A percentile compares a stretch with the other conserved stretches of the same genome.
phyloP scores from a whole-genome alignment of 2,888 invertebrate genomes.

The Slavum lentiscoides region DNA sequence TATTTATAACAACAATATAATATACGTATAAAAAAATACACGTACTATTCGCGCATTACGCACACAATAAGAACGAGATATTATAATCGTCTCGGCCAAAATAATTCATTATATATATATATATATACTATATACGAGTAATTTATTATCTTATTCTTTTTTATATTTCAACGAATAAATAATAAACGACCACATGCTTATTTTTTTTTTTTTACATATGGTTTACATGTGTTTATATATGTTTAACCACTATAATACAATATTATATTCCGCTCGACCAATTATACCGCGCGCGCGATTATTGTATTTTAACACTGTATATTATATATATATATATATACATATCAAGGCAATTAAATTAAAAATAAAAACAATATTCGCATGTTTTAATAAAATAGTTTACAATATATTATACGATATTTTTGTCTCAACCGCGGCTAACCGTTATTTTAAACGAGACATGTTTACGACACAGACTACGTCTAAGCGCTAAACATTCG shows the following conservation, averaged over 20 bases:
- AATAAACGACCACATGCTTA: constrained; percentile 20
- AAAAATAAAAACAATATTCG: background rate
- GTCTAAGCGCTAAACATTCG: constrained; percentile 23
- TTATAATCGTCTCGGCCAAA: background rate
- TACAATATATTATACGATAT: background rate
- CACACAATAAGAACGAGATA: background rate
- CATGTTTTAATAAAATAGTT: background rate
- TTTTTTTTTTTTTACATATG: constrained; percentile 31
- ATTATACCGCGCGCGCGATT: constrained; percentile 18
- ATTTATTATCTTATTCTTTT: background rate
- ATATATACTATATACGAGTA: background rate
- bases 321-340: background rate
- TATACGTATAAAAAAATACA: background rate
- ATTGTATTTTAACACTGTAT: constrained; percentile 8
- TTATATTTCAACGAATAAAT: constrained; percentile 26
- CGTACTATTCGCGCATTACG: constrained; percentile 3
- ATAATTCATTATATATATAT: constrained; percentile 27
- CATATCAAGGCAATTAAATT: background rate
- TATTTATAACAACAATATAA: background rate
- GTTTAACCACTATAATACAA: constrained; percentile 16
- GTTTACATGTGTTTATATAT: constrained; percentile 21
- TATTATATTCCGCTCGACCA: constrained; percentile 18
- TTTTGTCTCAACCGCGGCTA: background rate
- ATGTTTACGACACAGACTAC: constrained; percentile 19
- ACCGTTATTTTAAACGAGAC: constrained; percentile 25